These are phyloP conservation scores for Drosophila conformis DNA, from an alignment of 2,888 invertebrate genomes.

Conservation along the genomic window DNA sequence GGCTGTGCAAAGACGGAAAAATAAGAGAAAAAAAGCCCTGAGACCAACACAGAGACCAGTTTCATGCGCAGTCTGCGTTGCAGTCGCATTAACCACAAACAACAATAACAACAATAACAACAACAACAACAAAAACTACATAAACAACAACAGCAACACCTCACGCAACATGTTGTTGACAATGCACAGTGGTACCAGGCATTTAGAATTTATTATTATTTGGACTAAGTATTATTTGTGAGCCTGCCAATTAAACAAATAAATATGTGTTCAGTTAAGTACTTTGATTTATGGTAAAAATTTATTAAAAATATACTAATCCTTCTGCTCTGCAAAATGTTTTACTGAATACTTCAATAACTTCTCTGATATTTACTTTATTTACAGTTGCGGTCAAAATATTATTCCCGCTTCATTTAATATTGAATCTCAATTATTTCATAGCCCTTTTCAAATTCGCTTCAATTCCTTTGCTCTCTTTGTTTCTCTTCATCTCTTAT, in stretches of 20 bases:
- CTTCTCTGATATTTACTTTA: not conserved
- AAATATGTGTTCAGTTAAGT: not conserved
- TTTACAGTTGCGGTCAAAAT: not conserved
- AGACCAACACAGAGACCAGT: conserved; percentile 28
- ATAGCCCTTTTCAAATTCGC: not conserved
- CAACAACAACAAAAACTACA: conserved; percentile 31
- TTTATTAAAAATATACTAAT: not conserved
- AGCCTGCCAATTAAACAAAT: not conserved
- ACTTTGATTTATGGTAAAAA: not conserved
- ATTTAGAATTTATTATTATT: not conserved
- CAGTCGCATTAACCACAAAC: conserved; percentile 52
- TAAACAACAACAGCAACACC: conserved; percentile 59
- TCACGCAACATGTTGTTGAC: conserved; percentile 74
- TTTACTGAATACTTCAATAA: not conserved
- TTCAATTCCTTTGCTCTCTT: no score
- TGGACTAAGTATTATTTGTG: not conserved
- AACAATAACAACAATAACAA: conserved; percentile 31
- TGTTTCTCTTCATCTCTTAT: no score
- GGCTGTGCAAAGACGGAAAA: conserved; percentile 18
- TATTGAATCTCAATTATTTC: not conserved
- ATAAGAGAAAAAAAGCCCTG: not conserved
- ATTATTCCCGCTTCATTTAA: not conserved
- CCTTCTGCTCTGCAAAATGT: not conserved
- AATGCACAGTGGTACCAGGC: conserved; percentile 33
- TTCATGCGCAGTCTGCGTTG: conserved; percentile 20